Base-by-base conservation (phyloP, 2,113 vertebrate genomes). In the Sturnus vulgaris region DNA sequence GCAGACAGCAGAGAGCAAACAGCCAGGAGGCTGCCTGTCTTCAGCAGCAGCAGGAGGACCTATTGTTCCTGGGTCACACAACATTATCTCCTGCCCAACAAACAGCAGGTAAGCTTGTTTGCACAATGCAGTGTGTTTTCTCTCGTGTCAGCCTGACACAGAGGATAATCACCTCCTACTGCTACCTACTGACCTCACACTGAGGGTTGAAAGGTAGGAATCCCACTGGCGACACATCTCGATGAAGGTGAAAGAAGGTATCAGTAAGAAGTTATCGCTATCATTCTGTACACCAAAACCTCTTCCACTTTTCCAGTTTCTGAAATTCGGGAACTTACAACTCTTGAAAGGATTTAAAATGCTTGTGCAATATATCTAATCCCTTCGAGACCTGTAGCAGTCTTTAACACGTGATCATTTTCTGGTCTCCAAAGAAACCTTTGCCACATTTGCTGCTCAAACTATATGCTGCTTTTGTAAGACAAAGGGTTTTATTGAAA, bases 31-130 rank as follows among this genome's bases (percentile, higher is more conserved):
- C 56, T 44, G 52, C 40, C 27, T 1, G 16, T 56, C 77, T 82
- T 71, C 91, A 84, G 86, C 78, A 88, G 86, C 33, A 21, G 72
- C 82, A 56, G 88, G 55, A 93, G 81, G 59, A 95, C n/a, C 72
- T 70, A 64, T 94, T 96, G 91, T 95, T 80, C 72, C 88, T 64
- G 69, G 90, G 91, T 97, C 96, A 96, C 52, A 88, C 73, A 88
- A 78, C 72, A 88, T 88, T 93, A 86, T 92, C 84, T 96, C 83
- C 83, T 79, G 72, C 92, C 92, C 94, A 92, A 71, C 91, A 94
- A 96, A 92, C 91, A 97, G 96, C 94, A 96, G 94, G 91, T 92
- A 93, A 68, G 80, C 95, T 94, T 95, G 95, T 97, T 92, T 88
- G 86, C 94, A 93, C 91, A 92, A 92, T 31, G 47, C 83, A 64